Base-by-base conservation (phyloP, 2,797 vertebrate genomes). In the Schizopygopsis malacanthus region DNA sequence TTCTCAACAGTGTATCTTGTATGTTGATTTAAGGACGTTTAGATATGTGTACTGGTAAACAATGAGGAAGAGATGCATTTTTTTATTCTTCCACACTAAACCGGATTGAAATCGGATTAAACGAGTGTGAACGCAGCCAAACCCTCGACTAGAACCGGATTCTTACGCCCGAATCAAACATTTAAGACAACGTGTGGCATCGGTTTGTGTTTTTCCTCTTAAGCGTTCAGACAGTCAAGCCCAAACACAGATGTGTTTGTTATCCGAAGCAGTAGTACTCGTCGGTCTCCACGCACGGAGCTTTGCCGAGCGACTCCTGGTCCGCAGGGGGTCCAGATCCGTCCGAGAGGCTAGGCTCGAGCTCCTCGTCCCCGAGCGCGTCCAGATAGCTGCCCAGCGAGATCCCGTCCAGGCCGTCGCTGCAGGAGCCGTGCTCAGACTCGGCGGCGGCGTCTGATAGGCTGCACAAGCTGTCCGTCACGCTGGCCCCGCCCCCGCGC, bases 181-280 rank as follows among this genome's bases (percentile, higher is more conserved):
- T 72, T 45, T 45, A 47, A 47, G 43, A 72, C 43, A 73, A 28
- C 28, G 3, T 6, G 43, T 7, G 15, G 6, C 37, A 39, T 22
- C 2, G 0, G 37, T 41, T 33, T 11, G 39, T 37, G 18, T 41
- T 12, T n/a, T 61, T 61, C 25, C 56, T 25, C 56, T n/a, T n/a
- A n/a, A n/a, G 11, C 1, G 10, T 25, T 61, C 5, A 25, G 11
- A 63, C 13, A 63, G n/a, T 59, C 56, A 59, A 25, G 25, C 22
- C n/a, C 63, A 61, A 61, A n/a, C 59, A 25, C 39, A 6, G 75
- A n/a, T 10, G n/a, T 73, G 13, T 73, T 73, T 47, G 2, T 93
- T 94, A 98, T 95, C 97, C 96, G 89, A 99, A 98, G 92, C 97
- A 98, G 95, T 97, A 97, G 95, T 99, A 99, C 86, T 98, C 98